Base-by-base conservation (phyloP, 2,888 invertebrate genomes). In the Drosophila quinaria region DNA sequence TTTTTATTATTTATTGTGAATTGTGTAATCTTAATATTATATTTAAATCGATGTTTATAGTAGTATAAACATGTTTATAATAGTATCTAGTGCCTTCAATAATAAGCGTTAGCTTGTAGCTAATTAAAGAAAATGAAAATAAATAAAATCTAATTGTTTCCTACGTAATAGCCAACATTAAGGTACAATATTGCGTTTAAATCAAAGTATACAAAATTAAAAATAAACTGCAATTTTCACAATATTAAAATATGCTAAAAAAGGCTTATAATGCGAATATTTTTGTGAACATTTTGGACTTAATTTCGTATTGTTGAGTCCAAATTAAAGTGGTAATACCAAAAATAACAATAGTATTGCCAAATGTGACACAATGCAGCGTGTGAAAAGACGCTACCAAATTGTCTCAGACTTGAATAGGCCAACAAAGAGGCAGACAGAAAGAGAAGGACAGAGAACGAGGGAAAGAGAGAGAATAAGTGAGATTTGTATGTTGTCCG, bases 331-430 rank as follows among this genome's bases (percentile, higher is more conserved):
- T 54, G 44, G 29, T 39, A 22, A 59, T 58, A 47, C 10, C 10
- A 29, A 35, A 31, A 29, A 19, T 22, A 55, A 66, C 66, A 50
- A 58, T 58, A 19, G 31, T 31, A 10, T 39, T 35, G 58, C 58
- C 61, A 62, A 62, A 74, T 59, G 46, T 50, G 74, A 64, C 44
- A 65, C 50, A 62, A 69, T 65, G 44, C 22, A 69, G 80, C 74
- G 84, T 81, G 84, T 71, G 81, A 84, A 81, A 64, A 66, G 25
- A 10, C 33, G 50, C 33, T 17, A 41, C 15, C 29, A 69, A 67
- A 52, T 15, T 59, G 44, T 70, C 81, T 58, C 71, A 73, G 31
- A 51, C 31, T 25, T 44, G 31, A 49, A 15, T 29, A 31, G 49
- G 6, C 11, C 22, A 9, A 51, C 1, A 51, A 41, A 63, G 25